Conservation (phyloP, 2,797 vertebrate species). For the Amphiprion clarkii region DNA sequence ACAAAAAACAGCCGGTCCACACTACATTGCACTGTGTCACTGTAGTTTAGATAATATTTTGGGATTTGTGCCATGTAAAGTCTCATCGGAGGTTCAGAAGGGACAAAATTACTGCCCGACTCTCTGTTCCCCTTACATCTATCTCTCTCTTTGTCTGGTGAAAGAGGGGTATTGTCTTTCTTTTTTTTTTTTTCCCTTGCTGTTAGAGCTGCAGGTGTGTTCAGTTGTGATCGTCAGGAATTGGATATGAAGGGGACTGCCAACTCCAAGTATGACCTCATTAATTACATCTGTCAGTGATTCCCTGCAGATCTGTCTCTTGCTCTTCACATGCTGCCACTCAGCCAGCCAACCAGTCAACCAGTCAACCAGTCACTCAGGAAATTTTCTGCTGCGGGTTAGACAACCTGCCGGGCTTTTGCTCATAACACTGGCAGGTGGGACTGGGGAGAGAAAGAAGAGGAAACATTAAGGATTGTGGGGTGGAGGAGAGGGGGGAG, state of each 20-base stretch:
- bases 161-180: slow-evolving; percentile 43
- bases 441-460: slow-evolving; percentile 53
- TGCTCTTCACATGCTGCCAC: slow-evolving; percentile 83
- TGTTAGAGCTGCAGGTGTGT: slow-evolving; percentile 79
- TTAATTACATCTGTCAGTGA: slow-evolving; percentile 88
- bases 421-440: slow-evolving; percentile 79
- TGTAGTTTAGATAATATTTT: slow-evolving; percentile 28
- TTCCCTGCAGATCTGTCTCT: slow-evolving; percentile 82
- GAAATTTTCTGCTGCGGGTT: slow-evolving; percentile 81
- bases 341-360: slow-evolving; percentile 79
- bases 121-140: slow-evolving; percentile 39
- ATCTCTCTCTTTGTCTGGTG: slow-evolving; percentile 54
- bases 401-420: slow-evolving; percentile 79
- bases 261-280: slow-evolving; percentile 84
- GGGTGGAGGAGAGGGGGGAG: not conserved
- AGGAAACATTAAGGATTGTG: slow-evolving; percentile 53
- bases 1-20: not conserved
- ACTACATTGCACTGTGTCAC: slow-evolving; percentile 6
- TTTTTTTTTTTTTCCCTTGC: slow-evolving; percentile 16
- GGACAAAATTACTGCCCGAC: slow-evolving; percentile 38
- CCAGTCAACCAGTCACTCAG: slow-evolving; percentile 80
- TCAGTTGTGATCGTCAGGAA: slow-evolving; percentile 80
- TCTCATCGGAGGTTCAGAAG: slow-evolving; percentile 35
- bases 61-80: slow-evolving; percentile 26
- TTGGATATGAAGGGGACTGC: slow-evolving; percentile 82